Conservation (phyloP, 92 coral and sea anemone genomes). For the Anthopleura xanthogrammica region DNA sequence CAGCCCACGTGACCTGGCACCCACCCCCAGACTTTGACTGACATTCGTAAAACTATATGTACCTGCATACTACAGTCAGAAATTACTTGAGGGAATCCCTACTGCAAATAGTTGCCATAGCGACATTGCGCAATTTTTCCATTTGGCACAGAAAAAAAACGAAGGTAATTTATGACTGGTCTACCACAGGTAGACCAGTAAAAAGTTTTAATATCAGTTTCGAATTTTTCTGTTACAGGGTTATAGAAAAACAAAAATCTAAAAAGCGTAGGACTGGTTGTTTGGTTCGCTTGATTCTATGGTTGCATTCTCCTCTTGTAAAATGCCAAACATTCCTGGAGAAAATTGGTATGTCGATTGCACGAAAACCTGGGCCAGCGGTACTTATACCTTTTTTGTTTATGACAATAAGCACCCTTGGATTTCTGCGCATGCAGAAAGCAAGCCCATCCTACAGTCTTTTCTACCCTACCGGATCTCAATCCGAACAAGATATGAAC, state of each 20-base stretch:
- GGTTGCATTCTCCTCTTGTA: constrained; percentile 31
- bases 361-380: constrained; percentile 25
- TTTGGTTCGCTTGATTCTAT: constrained; percentile 17
- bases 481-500: constrained; percentile 17
- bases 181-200: too few species aligned
- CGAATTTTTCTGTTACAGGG: not conserved
- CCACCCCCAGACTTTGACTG: too few species aligned
- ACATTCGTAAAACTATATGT: too few species aligned
- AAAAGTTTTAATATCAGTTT: too few species aligned
- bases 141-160: too few species aligned
- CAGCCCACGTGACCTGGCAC: too few species aligned
- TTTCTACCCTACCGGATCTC: constrained; percentile 27
- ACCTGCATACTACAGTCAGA: too few species aligned
- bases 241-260: not conserved
- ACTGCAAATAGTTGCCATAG: too few species aligned
- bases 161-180: too few species aligned
- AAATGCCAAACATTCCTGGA: constrained; percentile 39
- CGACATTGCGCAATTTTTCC: too few species aligned
- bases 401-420: constrained; percentile 36
- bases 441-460: constrained; percentile 16
- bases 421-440: constrained; percentile 31
- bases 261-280: not conserved
- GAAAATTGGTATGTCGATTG: constrained; percentile 23
- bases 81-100: too few species aligned
- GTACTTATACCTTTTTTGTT: constrained; percentile 19